Evolutionary conservation across 2,888 invertebrate species (phyloP).

Genomic region (Dryobota labecula): DNA sequence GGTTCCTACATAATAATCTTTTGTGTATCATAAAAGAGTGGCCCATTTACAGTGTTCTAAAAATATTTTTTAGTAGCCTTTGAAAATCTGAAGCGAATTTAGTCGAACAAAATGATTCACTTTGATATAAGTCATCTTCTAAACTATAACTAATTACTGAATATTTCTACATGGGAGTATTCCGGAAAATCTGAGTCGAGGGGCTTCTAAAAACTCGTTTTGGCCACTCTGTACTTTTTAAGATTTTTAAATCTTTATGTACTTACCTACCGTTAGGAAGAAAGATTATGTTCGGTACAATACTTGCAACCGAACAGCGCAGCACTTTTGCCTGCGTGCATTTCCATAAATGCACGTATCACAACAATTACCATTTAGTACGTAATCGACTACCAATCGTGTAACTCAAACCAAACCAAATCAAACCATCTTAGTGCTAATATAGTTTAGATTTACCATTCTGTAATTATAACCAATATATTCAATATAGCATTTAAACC

Average conservation of each 20-base stretch:
- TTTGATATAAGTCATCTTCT: neutral
- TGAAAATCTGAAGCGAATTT: neutral
- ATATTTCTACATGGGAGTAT: neutral
- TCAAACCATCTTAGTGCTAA: no score
- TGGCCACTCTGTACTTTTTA: neutral
- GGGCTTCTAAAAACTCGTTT: neutral
- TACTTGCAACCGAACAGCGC: no score
- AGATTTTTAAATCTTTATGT: neutral
- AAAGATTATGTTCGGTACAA: no score
- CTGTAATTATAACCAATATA: no score
- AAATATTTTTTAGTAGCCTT: neutral
- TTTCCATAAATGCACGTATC: no score
- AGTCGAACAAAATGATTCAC: neutral
- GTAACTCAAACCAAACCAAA: no score
- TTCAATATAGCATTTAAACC: no score
- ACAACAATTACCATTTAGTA: no score
- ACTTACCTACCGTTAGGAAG: neutral
- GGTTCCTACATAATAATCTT: neutral
- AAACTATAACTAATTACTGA: neutral
- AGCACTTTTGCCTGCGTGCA: no score
- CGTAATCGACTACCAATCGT: no score
- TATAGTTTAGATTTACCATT: no score
- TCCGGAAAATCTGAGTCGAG: neutral
- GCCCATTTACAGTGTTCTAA: neutral
- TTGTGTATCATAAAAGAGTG: neutral